These are phyloP conservation scores for Noctua fimbriata DNA, from an alignment of 2,888 invertebrate genomes.

Conservation along the genomic window DNA sequence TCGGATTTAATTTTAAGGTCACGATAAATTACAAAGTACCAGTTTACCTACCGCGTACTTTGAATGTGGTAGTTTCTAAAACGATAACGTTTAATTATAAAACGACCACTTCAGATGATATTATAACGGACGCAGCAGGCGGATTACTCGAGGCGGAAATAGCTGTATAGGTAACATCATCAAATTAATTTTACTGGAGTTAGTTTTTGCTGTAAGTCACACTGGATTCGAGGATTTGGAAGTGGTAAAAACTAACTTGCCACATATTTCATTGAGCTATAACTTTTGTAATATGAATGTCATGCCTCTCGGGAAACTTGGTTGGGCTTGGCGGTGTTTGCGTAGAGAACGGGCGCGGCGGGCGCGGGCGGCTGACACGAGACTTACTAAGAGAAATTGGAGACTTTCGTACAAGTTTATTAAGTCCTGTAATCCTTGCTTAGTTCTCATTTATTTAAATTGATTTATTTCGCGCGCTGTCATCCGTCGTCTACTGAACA, in stretches of 20 bases:
- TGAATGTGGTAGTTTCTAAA: slow-evolving; percentile 56
- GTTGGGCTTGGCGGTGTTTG: slow-evolving; percentile 49
- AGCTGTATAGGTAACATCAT: slow-evolving; percentile 42
- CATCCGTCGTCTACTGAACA: slow-evolving; percentile 41
- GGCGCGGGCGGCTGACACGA: slow-evolving; percentile 39
- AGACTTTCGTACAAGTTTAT: slow-evolving; percentile 64
- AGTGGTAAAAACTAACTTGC: slow-evolving; percentile 72
- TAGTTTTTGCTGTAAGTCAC: slow-evolving; percentile 56
- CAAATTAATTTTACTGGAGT: slow-evolving; percentile 52
- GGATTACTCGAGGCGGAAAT: slow-evolving; percentile 45
- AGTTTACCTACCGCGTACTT: slow-evolving; percentile 58
- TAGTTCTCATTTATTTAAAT: slow-evolving; percentile 53
- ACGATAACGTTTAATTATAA: slow-evolving; percentile 54
- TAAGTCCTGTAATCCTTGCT: slow-evolving; percentile 61
- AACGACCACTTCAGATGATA: slow-evolving; percentile 36
- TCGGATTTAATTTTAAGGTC: slow-evolving; percentile 64
- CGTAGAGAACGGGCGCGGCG: slow-evolving; percentile 36
- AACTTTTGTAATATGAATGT: slow-evolving; percentile 77
- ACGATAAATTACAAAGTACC: slow-evolving; percentile 59
- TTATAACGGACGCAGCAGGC: slow-evolving; percentile 47
- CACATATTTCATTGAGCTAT: slow-evolving; percentile 74
- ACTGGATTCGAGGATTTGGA: slow-evolving; percentile 59
- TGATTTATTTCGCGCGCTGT: slow-evolving; percentile 59
- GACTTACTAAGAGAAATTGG: slow-evolving; percentile 59
- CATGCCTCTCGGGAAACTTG: slow-evolving; percentile 66